A percentile compares a stretch with the other conserved stretches of the same genome.
Conservation (phyloP, 2,113 vertebrate species). For the Forbesichthys papilliferus region DNA sequence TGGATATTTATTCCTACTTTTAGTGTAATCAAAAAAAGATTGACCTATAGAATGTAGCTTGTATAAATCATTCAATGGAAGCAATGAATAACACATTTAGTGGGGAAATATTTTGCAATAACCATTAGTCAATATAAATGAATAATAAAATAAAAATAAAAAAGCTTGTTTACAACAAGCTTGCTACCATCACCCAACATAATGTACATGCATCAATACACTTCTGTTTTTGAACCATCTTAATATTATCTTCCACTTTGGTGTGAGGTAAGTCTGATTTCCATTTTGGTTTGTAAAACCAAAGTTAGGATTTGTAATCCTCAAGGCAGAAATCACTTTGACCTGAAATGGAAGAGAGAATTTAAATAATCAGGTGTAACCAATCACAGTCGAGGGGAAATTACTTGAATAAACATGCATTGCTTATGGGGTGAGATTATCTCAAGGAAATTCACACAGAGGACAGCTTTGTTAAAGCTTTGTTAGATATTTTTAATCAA, state of each 20-base stretch:
- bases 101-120: constrained; percentile 44
- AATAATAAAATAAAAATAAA: not conserved
- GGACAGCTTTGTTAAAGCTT: not conserved
- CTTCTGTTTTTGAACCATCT: not conserved
- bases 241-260: not conserved
- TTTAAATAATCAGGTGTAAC: not conserved
- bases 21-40: constrained; percentile 23
- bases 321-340: not conserved
- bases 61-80: constrained; percentile 37
- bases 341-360: not conserved
- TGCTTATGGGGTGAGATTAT: constrained; percentile 10
- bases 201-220: not conserved
- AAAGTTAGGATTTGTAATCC: constrained; percentile 3
- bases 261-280: not conserved
- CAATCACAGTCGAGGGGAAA: not conserved
- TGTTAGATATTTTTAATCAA: too few species aligned
- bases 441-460: constrained; percentile 21
- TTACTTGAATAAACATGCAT: constrained; percentile 20
- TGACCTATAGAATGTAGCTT: constrained; percentile 34
- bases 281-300: not conserved
- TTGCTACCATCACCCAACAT: constrained; percentile 17
- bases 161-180: constrained; percentile 27
- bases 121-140: too few species aligned
- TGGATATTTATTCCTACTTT: constrained; percentile 55
- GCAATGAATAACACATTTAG: not conserved